Percentiles rank a stretch among this genome's conserved stretches.
phyloP scores from a whole-genome alignment of 2,113 vertebrate species.

The Stegostoma tigrinum region DNA sequence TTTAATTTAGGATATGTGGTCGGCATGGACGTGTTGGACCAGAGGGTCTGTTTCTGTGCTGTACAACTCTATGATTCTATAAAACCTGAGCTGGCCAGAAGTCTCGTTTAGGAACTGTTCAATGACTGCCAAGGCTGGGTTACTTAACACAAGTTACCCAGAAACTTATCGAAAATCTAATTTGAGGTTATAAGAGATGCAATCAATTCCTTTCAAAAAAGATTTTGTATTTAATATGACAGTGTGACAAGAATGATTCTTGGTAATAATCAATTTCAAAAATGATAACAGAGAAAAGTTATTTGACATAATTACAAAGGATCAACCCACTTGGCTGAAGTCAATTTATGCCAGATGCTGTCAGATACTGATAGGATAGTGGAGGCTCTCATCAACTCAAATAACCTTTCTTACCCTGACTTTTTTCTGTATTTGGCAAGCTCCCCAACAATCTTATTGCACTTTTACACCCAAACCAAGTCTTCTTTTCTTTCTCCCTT shows the following conservation, averaged over 20 bases:
- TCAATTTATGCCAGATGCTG: background rate
- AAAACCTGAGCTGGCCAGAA: background rate
- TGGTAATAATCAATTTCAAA: conserved; percentile 1
- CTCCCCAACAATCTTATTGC: background rate
- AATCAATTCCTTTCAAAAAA: background rate
- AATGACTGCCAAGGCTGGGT: background rate
- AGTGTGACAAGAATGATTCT: background rate
- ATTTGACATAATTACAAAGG: conserved; percentile 22
- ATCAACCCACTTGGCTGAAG: background rate
- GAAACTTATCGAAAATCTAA: background rate
- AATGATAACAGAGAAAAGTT: background rate
- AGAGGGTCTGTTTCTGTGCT: no score
- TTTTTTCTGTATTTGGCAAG: background rate
- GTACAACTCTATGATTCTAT: no score
- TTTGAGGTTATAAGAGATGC: background rate
- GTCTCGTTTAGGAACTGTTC: background rate
- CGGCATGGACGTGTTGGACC: no score
- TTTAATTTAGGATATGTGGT: no score
- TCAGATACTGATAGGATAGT: background rate
- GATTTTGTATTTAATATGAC: background rate
- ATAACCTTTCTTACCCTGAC: background rate
- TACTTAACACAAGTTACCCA: background rate
- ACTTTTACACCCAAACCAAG: background rate
- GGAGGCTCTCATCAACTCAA: background rate
- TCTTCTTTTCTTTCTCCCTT: background rate